Base-by-base conservation (phyloP, 2,888 invertebrate species). In the Agonopterix heracliana region DNA sequence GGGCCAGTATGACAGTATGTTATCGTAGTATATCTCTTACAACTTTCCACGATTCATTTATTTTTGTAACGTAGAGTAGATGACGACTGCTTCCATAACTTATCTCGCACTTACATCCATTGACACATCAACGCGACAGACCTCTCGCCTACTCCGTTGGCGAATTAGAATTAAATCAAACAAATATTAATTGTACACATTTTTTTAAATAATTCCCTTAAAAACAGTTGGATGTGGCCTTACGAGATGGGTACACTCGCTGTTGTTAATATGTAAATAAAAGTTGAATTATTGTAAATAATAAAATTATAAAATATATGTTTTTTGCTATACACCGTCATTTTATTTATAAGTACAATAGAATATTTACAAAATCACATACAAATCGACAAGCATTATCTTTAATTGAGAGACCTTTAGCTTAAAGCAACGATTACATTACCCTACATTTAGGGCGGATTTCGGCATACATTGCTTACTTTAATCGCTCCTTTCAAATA, bases 221-320 rank as follows among this genome's bases (percentile, higher is more conserved):
- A 54, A 57, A 71, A 85, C 86, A 85, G 86, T 80, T 63, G 62
- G 73, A 71, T 76, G 79, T 81, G 79, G 80, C 82, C 83, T 81
- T 82, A 79, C 54, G 58, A 56, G 65, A 66, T 67, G 75, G 70
- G 71, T 74, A 74, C 81, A 79, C 76, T 78, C 72, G 69, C 86
- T 86, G 85, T 82, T 88, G 86, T 88, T 86, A 78, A 87, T 85
- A 86, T 87, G 87, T 87, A 88, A 86, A 88, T 87, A 87, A 87
- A 86, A 84, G 86, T 88, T 87, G 77, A 84, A 83, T 74, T 84
- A 85, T 88, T 87, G 86, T 87, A 88, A 83, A 86, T 85, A 86
- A 83, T 82, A 78, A 83, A 82, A 82, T 68, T 83, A 83, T 81
- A 79, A 82, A 84, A 81, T 84, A 87, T 86, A 85, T 86, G 87